These are phyloP conservation scores for Argopecten irradians DNA, from an alignment of 1,140 invertebrate species.

Conservation along the genomic window DNA sequence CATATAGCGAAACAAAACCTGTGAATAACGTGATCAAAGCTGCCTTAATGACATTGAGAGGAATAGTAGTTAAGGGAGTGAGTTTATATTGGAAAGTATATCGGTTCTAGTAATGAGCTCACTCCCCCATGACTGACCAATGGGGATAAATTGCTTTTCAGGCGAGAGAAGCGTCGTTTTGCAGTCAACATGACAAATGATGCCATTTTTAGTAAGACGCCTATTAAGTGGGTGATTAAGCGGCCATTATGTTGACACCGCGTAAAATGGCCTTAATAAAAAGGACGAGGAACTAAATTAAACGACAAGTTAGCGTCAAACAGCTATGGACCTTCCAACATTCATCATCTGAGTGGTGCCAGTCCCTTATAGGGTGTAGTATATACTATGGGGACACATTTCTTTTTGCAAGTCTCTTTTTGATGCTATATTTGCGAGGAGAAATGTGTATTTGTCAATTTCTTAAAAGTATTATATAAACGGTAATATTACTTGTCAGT, in stretches of 20 bases:
- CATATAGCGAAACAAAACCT: background rate
- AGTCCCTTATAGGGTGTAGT: too few relatives aligned
- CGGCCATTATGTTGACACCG: background rate
- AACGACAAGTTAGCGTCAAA: background rate
- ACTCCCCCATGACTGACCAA: background rate
- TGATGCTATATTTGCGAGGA: too few relatives aligned
- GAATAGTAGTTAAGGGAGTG: background rate
- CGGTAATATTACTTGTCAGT: too few relatives aligned
- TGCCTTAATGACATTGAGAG: background rate
- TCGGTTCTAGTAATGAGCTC: background rate
- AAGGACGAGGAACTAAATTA: background rate
- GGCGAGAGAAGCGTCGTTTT: background rate
- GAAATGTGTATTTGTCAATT: too few relatives aligned
- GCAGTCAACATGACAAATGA: constrained; percentile 16
- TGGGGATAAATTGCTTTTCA: background rate
- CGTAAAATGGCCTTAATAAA: background rate
- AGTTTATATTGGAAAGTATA: background rate
- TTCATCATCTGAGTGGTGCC: background rate
- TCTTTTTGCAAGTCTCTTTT: too few relatives aligned
- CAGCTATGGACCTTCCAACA: background rate
- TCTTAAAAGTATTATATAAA: too few relatives aligned
- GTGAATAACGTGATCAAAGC: background rate
- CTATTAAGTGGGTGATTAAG: background rate
- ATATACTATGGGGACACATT: too few relatives aligned
- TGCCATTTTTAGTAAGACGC: background rate